These are phyloP conservation scores for Aphelocoma californica DNA, from an alignment of 2,797 vertebrate genomes.

Conservation along the genomic window DNA sequence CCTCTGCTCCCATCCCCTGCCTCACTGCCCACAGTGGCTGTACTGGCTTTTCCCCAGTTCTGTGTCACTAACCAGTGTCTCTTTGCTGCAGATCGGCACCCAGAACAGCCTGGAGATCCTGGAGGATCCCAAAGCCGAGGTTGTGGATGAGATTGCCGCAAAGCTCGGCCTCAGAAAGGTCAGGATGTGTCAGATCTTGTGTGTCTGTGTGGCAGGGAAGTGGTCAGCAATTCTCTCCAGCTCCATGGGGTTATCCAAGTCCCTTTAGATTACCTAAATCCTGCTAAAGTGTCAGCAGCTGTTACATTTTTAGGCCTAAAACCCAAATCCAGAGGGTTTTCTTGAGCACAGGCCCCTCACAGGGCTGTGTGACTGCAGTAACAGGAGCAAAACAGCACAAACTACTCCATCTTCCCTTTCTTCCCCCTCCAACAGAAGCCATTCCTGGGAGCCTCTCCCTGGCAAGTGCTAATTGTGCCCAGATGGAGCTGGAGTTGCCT, in stretches of 20 bases:
- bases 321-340: background rate
- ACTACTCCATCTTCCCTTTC: background rate
- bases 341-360: background rate
- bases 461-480: background rate
- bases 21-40: background rate
- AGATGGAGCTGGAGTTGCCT: background rate
- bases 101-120: conserved; percentile 96
- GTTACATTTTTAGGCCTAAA: background rate
- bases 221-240: background rate
- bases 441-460: background rate
- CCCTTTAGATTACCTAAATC: background rate
- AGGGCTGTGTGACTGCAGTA: background rate
- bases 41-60: background rate
- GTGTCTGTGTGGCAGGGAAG: background rate
- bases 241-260: background rate
- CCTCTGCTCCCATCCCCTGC: background rate
- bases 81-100: conserved; percentile 82
- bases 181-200: rapidly evolving
- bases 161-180: conserved; percentile 96
- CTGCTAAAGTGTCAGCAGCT: background rate
- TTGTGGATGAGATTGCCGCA: conserved; percentile 94
- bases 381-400: background rate
- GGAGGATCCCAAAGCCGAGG: conserved; percentile 92
- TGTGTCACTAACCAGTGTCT: background rate
- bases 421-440: background rate